A percentile compares a stretch with the other conserved stretches of the same genome.
phyloP scores from a whole-genome alignment of 2,888 invertebrate genomes.

The Sinohyriopsis cumingii region DNA sequence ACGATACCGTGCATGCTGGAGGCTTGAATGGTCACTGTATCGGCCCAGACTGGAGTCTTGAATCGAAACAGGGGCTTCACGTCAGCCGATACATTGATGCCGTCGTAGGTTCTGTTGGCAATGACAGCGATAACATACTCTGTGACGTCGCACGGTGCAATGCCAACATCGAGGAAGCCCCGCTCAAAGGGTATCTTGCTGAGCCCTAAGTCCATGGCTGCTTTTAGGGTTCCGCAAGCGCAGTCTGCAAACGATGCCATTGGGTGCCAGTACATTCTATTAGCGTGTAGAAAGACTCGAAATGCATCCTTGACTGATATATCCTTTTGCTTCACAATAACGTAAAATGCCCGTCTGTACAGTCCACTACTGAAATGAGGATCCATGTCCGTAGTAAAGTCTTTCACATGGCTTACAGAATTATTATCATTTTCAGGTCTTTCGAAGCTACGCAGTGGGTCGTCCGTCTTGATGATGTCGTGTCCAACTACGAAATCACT shows the following conservation, averaged over 20 bases:
- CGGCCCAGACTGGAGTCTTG: slow-evolving; percentile 26
- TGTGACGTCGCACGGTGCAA: slow-evolving; percentile 40
- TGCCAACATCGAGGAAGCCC: slow-evolving; percentile 46
- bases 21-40: neutral
- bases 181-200: slow-evolving; percentile 27
- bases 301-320: slow-evolving; percentile 37
- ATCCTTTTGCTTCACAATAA: slow-evolving; percentile 31
- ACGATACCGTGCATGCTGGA: too few species aligned
- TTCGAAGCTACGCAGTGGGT: slow-evolving; percentile 40
- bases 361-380: slow-evolving; percentile 52
- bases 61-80: slow-evolving; percentile 40
- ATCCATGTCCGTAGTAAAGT: slow-evolving; percentile 34
- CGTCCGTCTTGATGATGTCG: slow-evolving; percentile 24
- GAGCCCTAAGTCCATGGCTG: slow-evolving; percentile 46
- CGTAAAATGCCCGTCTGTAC: slow-evolving; percentile 44
- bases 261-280: slow-evolving; percentile 50
- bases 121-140: slow-evolving; percentile 31
- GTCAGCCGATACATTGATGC: slow-evolving; percentile 28
- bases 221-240: slow-evolving; percentile 49
- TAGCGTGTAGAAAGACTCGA: slow-evolving; percentile 45
- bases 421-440: slow-evolving; percentile 41
- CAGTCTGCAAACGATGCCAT: slow-evolving; percentile 37
- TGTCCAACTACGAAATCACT: slow-evolving; percentile 36
- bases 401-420: slow-evolving; percentile 39
- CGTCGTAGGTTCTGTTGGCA: slow-evolving; percentile 24